Evolutionary conservation across 2,113 vertebrate species (phyloP).

Genomic region (Triplophysa rosa): DNA sequence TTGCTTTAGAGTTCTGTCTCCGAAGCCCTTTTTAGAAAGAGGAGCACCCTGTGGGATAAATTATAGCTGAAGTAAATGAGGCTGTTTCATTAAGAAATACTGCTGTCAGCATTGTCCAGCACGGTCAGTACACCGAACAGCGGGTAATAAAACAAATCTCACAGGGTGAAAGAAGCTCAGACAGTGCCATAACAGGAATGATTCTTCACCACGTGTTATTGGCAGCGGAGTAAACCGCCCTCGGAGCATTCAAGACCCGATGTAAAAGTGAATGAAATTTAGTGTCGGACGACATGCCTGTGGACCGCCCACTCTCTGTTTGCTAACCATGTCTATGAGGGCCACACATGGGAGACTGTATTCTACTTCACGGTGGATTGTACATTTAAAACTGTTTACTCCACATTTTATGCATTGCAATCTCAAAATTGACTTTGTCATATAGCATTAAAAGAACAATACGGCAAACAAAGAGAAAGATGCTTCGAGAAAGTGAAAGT

Average conservation of each 20-base stretch:
- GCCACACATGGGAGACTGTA: too few relatives aligned
- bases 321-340: too few relatives aligned
- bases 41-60: slow-evolving; percentile 40
- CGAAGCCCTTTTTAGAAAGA: slow-evolving; percentile 12
- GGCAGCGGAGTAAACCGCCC: not conserved
- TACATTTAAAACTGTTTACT: too few relatives aligned
- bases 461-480: not conserved
- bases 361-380: too few relatives aligned
- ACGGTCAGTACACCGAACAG: not conserved
- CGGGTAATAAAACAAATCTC: slow-evolving; percentile 36
- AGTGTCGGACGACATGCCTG: not conserved
- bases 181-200: not conserved
- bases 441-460: slow-evolving; percentile 16
- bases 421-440: too few relatives aligned
- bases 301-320: too few relatives aligned
- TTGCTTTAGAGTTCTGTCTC: slow-evolving; percentile 40
- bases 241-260: not conserved
- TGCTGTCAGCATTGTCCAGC: slow-evolving; percentile 40
- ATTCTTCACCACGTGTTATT: not conserved
- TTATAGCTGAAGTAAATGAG: slow-evolving; percentile 50
- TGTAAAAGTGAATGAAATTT: not conserved
- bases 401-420: too few relatives aligned
- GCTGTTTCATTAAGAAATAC: slow-evolving; percentile 45
- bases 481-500: slow-evolving; percentile 1
- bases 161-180: not conserved